These are phyloP conservation scores for Cotesia glomerata DNA, from an alignment of 1,140 invertebrate genomes.

Conservation along the genomic window DNA sequence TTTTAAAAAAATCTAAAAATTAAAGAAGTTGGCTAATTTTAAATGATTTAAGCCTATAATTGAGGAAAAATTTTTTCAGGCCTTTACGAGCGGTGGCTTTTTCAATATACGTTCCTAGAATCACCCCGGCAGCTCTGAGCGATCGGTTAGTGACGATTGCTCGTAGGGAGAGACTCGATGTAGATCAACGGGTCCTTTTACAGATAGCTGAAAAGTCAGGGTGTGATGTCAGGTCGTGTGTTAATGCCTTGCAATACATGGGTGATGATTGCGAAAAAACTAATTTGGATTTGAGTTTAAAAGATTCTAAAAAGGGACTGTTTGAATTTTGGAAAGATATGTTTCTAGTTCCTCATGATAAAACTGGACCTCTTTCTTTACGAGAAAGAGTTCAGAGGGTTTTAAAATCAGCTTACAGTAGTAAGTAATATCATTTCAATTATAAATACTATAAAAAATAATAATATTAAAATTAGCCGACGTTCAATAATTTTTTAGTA, in stretches of 20 bases:
- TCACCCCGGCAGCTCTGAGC: slow-evolving; percentile 63
- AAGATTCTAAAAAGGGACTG: slow-evolving; percentile 84
- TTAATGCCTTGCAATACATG: slow-evolving; percentile 85
- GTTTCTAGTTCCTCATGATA: slow-evolving; percentile 70
- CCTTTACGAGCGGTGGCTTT: slow-evolving; percentile 49
- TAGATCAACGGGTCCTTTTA: slow-evolving; percentile 74
- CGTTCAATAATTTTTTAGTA: slow-evolving; percentile 44
- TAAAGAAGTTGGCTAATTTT: no score
- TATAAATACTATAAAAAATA: no score
- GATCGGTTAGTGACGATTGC: slow-evolving; percentile 75
- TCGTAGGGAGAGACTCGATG: slow-evolving; percentile 71
- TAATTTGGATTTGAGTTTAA: slow-evolving; percentile 74
- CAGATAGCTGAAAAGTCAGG: slow-evolving; percentile 81
- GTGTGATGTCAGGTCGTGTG: slow-evolving; percentile 88
- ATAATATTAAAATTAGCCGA: background rate
- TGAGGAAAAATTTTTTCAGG: slow-evolving; percentile 37
- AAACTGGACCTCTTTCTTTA: slow-evolving; percentile 43
- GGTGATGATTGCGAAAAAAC: slow-evolving; percentile 43
- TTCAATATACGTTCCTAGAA: slow-evolving; percentile 52
- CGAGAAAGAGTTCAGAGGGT: slow-evolving; percentile 67
- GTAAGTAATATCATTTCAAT: background rate
- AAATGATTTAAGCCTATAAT: slow-evolving; percentile 9
- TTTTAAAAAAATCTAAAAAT: no score
- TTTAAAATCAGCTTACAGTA: slow-evolving; percentile 55
- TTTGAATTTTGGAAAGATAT: slow-evolving; percentile 87